A percentile compares a stretch with the other conserved stretches of the same genome.
Conservation (phyloP, 2,113 vertebrate species). For the Channa maculata region DNA sequence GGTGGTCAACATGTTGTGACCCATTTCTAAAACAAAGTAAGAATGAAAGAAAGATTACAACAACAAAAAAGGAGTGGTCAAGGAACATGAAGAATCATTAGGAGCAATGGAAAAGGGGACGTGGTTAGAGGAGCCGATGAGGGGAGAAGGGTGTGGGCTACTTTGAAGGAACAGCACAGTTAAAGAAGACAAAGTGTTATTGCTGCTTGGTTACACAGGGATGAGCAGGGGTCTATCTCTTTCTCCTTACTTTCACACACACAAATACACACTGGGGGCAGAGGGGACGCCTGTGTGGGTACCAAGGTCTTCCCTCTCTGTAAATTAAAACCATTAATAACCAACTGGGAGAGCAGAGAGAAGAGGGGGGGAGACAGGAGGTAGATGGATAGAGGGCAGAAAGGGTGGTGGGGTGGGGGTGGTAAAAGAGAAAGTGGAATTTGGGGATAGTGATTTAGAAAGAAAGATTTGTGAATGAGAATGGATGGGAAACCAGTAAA, state of each 20-base stretch:
- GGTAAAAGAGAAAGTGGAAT: constrained; percentile 20
- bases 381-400: constrained; percentile 44
- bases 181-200: constrained; percentile 85
- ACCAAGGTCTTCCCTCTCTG: constrained; percentile 82
- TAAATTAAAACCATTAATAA: constrained; percentile 98
- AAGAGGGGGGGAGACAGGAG: constrained; percentile 8
- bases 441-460: constrained; percentile 48
- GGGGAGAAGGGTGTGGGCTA: constrained; percentile 54
- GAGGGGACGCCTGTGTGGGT: constrained; percentile 80
- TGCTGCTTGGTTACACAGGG: constrained; percentile 71
- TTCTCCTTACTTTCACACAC: constrained; percentile 40
- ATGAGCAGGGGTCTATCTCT: constrained; percentile 32
- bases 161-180: constrained; percentile 75
- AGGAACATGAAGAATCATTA: constrained; percentile 37
- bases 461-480: constrained; percentile 42
- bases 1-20: not conserved
- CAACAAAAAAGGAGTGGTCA: constrained; percentile 9
- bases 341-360: constrained; percentile 73
- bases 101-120: constrained; percentile 2
- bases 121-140: constrained; percentile 34
- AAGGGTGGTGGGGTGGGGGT: not conserved
- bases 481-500: constrained; percentile 27
- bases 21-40: not conserved
- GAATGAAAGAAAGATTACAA: not conserved
- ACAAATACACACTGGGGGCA: constrained; percentile 73